These are phyloP conservation scores for Trichogramma evanescens DNA, from an alignment of 2,888 invertebrate species.

Conservation along the genomic window DNA sequence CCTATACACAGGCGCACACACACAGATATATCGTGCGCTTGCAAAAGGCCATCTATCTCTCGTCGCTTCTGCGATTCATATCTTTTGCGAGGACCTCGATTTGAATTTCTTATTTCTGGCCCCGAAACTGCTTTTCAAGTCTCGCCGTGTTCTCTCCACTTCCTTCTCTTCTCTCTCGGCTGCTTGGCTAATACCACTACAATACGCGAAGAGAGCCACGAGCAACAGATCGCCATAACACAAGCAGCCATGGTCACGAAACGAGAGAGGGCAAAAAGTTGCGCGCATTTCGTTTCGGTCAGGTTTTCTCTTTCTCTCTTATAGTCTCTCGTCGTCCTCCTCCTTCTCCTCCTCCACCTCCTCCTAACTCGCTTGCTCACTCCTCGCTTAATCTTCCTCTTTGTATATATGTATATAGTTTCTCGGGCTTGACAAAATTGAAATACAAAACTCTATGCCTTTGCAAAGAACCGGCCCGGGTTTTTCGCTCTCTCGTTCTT, in stretches of 20 bases:
- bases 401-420: too few species aligned
- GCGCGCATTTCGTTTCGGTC: neutral
- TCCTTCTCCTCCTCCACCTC: too few species aligned
- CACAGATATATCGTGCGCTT: too few species aligned
- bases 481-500: too few species aligned
- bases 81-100: slow-evolving; percentile 18
- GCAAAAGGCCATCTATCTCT: slow-evolving; percentile 20
- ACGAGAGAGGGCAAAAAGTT: too few species aligned
- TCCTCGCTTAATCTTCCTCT: too few species aligned
- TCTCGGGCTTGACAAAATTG: slow-evolving; percentile 17
- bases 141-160: neutral
- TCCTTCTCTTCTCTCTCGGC: neutral
- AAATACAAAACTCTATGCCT: slow-evolving; percentile 19
- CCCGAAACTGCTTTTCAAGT: slow-evolving; percentile 7
- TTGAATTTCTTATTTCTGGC: slow-evolving; percentile 22
- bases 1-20: neutral
- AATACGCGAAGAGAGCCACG: too few species aligned
- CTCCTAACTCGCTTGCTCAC: too few species aligned
- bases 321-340: neutral
- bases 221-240: too few species aligned
- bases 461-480: slow-evolving; percentile 4
- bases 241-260: too few species aligned
- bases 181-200: neutral
- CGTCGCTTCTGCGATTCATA: slow-evolving; percentile 14
- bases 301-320: neutral